Evolutionary conservation across 2,888 invertebrate genomes (phyloP), one percentile per base, ranked within the genome.

Genomic region (Acanthococcus lagerstroemiae): DNA sequence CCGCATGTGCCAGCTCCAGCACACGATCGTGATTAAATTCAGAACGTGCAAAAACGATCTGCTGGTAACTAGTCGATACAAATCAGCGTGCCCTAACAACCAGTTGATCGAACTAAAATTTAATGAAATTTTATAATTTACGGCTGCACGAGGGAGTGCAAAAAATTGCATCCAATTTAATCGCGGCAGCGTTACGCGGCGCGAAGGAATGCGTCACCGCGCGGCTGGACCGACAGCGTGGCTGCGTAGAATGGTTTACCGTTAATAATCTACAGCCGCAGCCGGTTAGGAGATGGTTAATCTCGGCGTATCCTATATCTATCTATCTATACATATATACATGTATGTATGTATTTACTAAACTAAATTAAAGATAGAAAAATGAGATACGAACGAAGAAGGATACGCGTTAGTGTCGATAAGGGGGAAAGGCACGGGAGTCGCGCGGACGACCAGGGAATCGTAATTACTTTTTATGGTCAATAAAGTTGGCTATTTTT

Each of bases 351-450:
- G 17, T n/a, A 50, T 50, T 50, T n/a, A 50, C 12, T 12, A 50
- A n/a, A 50, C 50, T 9, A 50, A 50, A 50, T 50, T 15, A 55
- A 61, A 26, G 46, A 67, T 22, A 52, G 24, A 30, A 55, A 55
- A 22, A 50, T 21, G 67, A 65, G 55, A 56, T 21, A 48, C 37
- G 48, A 50, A 48, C 25, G 48, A 55, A 46, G 55, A 57, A 68
- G 58, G 56, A 67, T 56, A 21, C 54, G 50, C 21, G 66, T 63
- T 45, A 66, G 65, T 55, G 68, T 66, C 67, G 63, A 65, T 44
- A 56, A 25, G 55, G 30, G 44, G 22, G 54, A 22, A 68, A 69
- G 69, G 69, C 67, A 68, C 68, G 71, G 72, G 71, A 70, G 72
- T 72, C 72, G n/a, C n/a, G n/a, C n/a, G 21, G 30, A 27, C 55